phyloP scores from a whole-genome alignment of 2,797 vertebrate genomes.

The Crossoptilon crossoptilon region DNA sequence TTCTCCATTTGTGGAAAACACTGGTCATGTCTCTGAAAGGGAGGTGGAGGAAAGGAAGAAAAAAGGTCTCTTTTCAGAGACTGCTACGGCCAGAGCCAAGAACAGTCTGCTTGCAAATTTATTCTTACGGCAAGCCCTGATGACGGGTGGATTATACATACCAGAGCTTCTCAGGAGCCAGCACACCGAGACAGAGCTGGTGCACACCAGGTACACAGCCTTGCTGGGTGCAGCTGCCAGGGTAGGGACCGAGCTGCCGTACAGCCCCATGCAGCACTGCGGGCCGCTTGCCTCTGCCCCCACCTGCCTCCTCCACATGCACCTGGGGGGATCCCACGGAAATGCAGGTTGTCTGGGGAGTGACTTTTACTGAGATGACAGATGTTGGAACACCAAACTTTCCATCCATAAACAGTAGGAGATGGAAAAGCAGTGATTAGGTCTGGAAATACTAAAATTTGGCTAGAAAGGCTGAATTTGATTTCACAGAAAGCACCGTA shows the following conservation, averaged over 20 bases:
- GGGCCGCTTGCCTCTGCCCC: not conserved
- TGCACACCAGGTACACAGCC: not conserved
- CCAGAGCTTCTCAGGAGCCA: constrained; percentile 51
- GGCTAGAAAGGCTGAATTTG: not conserved
- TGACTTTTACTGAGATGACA: not conserved
- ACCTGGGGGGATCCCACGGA: not conserved
- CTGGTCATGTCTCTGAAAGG: constrained; percentile 65
- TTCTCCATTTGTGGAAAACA: constrained; percentile 71
- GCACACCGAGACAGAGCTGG: not conserved
- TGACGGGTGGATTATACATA: constrained; percentile 10
- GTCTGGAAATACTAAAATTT: constrained; percentile 24
- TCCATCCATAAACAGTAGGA: not conserved
- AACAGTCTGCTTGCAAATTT: constrained; percentile 33
- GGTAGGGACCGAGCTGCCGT: not conserved
- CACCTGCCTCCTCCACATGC: not conserved
- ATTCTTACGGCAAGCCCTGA: constrained; percentile 30
- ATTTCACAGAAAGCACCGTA: not conserved
- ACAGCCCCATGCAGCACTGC: rapidly evolving
- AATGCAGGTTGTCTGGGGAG: not conserved
- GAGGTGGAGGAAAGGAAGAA: constrained; percentile 51
- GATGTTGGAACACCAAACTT: constrained; percentile 15
- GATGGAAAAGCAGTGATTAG: constrained; percentile 25
- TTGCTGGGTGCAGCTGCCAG: not conserved
- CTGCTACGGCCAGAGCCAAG: constrained; percentile 50
- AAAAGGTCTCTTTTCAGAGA: constrained; percentile 69